A percentile compares a stretch with the other conserved stretches of the same genome.
Evolutionary conservation across 2,888 invertebrate species (phyloP).

Genomic region (Ichneumon xanthorius): DNA sequence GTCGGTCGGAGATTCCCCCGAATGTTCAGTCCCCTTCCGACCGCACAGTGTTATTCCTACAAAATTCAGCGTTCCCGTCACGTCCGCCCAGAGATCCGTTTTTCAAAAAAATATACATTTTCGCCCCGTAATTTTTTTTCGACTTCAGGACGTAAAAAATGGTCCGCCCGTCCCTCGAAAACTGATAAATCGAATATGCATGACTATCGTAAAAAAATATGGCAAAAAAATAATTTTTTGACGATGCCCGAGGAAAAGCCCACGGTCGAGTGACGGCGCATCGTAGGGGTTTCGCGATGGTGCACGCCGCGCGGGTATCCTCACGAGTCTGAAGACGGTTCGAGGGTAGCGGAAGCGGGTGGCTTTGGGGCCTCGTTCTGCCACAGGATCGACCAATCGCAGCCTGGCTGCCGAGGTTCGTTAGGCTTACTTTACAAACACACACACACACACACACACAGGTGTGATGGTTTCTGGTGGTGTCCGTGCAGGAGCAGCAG

Average conservation of each 20-base stretch:
- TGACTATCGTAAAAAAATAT: background rate
- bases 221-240: background rate
- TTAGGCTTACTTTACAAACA: slow-evolving; percentile 75
- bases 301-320: slow-evolving; percentile 77
- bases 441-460: slow-evolving; percentile 17
- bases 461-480: slow-evolving; percentile 36
- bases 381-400: slow-evolving; percentile 81
- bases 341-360: slow-evolving; percentile 73
- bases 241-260: background rate
- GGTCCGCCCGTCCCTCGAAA: background rate
- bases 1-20: background rate
- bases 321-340: slow-evolving; percentile 79
- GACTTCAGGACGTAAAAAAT: background rate
- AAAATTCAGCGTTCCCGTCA: background rate
- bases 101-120: background rate
- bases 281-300: slow-evolving; percentile 46
- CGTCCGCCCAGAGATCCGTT: background rate
- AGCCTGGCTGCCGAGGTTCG: slow-evolving; percentile 76
- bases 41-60: background rate
- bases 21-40: background rate
- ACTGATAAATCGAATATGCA: background rate
- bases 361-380: slow-evolving; percentile 75
- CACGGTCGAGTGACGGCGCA: slow-evolving; percentile 16
- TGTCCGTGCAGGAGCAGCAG: slow-evolving; percentile 54
- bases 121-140: background rate